Conservation (phyloP, 2,888 invertebrate genomes). For the Acanthosoma haemorrhoidale region DNA sequence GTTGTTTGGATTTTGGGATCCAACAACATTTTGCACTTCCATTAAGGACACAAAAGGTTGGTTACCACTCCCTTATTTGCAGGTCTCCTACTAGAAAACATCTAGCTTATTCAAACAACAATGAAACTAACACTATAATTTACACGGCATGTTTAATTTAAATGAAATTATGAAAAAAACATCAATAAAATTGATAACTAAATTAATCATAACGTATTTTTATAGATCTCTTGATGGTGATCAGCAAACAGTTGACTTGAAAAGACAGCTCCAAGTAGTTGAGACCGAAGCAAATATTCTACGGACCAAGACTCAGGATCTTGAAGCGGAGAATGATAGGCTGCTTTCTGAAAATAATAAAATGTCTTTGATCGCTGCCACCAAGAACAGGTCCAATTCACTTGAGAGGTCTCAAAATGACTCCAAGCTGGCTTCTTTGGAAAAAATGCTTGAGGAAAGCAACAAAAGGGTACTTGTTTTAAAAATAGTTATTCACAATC, state of each 20-base stretch:
- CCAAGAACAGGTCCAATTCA: constrained; percentile 47
- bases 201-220: no score
- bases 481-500: background rate
- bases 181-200: no score
- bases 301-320: constrained; percentile 59
- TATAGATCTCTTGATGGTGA: constrained; percentile 58
- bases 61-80: no score
- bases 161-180: no score
- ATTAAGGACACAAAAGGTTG: no score
- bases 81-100: no score
- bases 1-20: no score
- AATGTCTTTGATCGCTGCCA: constrained; percentile 56
- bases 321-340: constrained; percentile 73
- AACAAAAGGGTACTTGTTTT: constrained; percentile 47
- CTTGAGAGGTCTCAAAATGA: constrained; percentile 51
- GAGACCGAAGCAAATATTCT: constrained; percentile 70
- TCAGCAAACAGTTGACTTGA: constrained; percentile 62
- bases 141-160: no score
- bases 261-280: constrained; percentile 67
- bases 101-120: no score
- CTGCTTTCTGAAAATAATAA: constrained; percentile 67
- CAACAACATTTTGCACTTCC: no score
- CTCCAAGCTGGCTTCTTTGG: constrained; percentile 56
- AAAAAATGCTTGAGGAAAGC: constrained; percentile 58
- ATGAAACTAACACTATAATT: no score